Evolutionary conservation across 2,113 vertebrate genomes (phyloP).

Genomic region (Orthonyx spaldingii): DNA sequence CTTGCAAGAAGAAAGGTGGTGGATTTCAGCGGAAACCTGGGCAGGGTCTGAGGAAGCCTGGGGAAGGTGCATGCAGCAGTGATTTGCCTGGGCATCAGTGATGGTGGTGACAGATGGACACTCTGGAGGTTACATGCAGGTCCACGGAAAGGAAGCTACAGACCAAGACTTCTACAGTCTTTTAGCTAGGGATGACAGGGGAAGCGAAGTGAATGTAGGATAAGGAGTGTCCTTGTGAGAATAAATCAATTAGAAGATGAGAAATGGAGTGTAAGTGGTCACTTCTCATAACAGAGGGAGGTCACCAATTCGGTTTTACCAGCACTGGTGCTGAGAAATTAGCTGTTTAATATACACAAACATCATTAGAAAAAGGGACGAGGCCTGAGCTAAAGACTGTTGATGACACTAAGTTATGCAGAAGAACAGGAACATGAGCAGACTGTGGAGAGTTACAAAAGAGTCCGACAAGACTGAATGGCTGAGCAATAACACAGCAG

Average conservation of each 20-base stretch:
- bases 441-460: not conserved
- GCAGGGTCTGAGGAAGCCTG: not conserved
- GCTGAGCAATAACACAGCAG: not conserved
- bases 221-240: not conserved
- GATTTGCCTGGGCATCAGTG: not conserved
- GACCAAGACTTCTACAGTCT: not conserved
- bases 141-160: not conserved
- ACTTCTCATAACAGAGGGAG: not conserved
- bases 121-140: not conserved
- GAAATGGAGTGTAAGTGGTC: not conserved
- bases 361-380: not conserved
- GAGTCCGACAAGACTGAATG: fast-evolving
- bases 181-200: not conserved
- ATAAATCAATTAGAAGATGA: not conserved
- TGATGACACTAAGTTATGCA: not conserved
- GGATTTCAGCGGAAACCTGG: constrained; percentile 5
- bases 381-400: not conserved
- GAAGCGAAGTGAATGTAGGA: not conserved
- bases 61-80: not conserved
- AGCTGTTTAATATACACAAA: not conserved
- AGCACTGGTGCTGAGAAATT: not conserved
- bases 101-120: not conserved
- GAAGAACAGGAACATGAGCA: not conserved
- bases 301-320: not conserved
- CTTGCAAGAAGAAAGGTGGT: not conserved